Percentiles rank a stretch among this genome's conserved stretches.
Conservation (phyloP, 2,888 invertebrate genomes). For the Conomelus anceps region DNA sequence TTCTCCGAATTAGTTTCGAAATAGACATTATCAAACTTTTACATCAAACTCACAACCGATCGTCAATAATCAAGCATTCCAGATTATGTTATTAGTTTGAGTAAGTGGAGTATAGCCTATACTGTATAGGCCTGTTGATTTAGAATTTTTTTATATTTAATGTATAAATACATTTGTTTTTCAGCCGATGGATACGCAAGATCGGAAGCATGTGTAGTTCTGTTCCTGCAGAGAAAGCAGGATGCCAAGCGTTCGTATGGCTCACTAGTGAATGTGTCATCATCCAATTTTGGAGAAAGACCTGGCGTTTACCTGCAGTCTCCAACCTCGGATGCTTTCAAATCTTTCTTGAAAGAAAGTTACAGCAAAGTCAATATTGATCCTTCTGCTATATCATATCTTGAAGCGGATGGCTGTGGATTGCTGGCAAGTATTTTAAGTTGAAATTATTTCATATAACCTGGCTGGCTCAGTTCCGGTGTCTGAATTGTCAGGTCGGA, state of each 20-base stretch:
- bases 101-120: not conserved
- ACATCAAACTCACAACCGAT: too few relatives aligned
- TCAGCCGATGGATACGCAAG: slow-evolving; percentile 45
- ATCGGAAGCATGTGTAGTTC: slow-evolving; percentile 44
- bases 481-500: too few relatives aligned
- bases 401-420: slow-evolving; percentile 57
- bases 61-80: too few relatives aligned
- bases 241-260: slow-evolving; percentile 45
- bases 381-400: slow-evolving; percentile 47
- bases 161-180: slow-evolving; percentile 30
- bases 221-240: slow-evolving; percentile 43
- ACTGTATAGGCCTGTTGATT: not conserved
- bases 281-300: slow-evolving; percentile 52
- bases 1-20: too few relatives aligned
- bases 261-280: slow-evolving; percentile 49
- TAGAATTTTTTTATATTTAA: not conserved
- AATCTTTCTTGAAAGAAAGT: slow-evolving; percentile 39
- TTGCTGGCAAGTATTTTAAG: slow-evolving; percentile 41
- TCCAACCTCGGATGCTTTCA: slow-evolving; percentile 12
- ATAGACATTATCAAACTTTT: too few relatives aligned
- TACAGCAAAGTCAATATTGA: slow-evolving; percentile 47
- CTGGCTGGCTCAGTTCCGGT: too few relatives aligned
- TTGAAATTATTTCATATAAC: too few relatives aligned
- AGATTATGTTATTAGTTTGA: too few relatives aligned
- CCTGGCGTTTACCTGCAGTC: slow-evolving; percentile 33